Percentiles rank a stretch among this genome's conserved stretches.
Conservation (phyloP, 2,113 vertebrate species). For the Chaenogobius annularis region DNA sequence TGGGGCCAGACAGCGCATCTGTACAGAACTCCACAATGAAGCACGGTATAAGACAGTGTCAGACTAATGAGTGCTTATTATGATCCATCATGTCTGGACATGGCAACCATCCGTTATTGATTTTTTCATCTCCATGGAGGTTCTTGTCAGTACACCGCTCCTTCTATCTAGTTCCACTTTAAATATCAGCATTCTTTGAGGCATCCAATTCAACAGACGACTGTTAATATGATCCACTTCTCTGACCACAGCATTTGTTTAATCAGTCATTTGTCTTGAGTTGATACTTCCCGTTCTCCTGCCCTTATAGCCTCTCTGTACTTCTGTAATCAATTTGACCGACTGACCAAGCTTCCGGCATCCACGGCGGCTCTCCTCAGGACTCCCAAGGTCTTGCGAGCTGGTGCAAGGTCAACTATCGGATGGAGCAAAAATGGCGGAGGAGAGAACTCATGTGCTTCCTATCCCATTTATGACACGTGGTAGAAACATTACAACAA, state of each 20-base stretch:
- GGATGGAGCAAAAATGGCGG: slow-evolving; percentile 36
- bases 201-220: slow-evolving; percentile 31
- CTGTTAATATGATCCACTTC: slow-evolving; percentile 28
- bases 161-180: slow-evolving; percentile 53
- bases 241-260: slow-evolving; percentile 9
- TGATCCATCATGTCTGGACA: slow-evolving; percentile 67
- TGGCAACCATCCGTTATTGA: slow-evolving; percentile 58
- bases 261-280: slow-evolving; percentile 14
- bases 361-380: slow-evolving; percentile 47
- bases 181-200: slow-evolving; percentile 22
- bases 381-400: slow-evolving; percentile 58
- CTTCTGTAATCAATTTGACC: slow-evolving; percentile 37
- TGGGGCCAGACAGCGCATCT: slow-evolving; percentile 28
- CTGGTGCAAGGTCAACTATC: slow-evolving; percentile 68
- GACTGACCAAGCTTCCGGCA: slow-evolving; percentile 43
- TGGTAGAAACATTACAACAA: slow-evolving; percentile 32
- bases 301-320: slow-evolving; percentile 5
- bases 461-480: slow-evolving; percentile 29
- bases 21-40: slow-evolving; percentile 12
- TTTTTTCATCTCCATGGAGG: slow-evolving; percentile 57
- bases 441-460: slow-evolving; percentile 18
- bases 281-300: slow-evolving; percentile 4
- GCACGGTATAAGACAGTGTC: slow-evolving; percentile 38
- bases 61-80: slow-evolving; percentile 52
- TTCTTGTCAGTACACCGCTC: slow-evolving; percentile 52